Conservation (phyloP, 1,140 invertebrate genomes). For the Brachionus plicatilis region DNA sequence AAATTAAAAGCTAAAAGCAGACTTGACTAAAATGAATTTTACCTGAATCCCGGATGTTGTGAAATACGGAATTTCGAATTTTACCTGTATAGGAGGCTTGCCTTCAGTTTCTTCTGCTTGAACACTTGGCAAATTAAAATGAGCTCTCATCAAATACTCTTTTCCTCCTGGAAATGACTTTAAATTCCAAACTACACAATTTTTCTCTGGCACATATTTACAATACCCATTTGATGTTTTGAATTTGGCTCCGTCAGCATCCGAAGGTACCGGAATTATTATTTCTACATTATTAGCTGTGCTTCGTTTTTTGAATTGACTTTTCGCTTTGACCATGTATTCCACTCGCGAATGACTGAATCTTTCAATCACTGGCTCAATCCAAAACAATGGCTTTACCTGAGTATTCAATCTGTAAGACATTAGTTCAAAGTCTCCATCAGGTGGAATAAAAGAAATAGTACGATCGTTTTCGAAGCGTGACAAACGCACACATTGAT, state of each 20-base stretch:
- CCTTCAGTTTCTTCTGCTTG: conserved; percentile 89
- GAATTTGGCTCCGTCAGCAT: conserved; percentile 97
- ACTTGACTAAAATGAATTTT: conserved; percentile 29
- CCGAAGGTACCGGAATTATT: conserved; percentile 92
- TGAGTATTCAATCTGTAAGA: conserved; percentile 94
- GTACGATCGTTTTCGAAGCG: conserved; percentile 96
- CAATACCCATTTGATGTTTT: conserved; percentile 96
- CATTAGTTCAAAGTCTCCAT: conserved; percentile 99
- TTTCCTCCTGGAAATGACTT: conserved; percentile 99
- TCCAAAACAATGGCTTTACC: conserved; percentile 98
- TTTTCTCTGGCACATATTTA: conserved; percentile 94
- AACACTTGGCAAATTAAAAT: conserved; percentile 96
- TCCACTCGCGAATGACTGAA: conserved; percentile 95
- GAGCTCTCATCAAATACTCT: conserved; percentile 96
- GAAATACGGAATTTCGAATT: conserved; percentile 99
- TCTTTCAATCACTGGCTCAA: conserved; percentile 97
- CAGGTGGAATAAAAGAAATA: conserved; percentile 97
- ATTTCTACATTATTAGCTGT: conserved; percentile 99
- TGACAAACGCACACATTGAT: conserved; percentile 95
- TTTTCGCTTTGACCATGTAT: conserved; percentile 99
- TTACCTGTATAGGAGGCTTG: conserved; percentile 94
- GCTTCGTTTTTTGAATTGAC: conserved; percentile 93
- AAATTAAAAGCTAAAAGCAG: too few species aligned
- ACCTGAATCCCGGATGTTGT: conserved; percentile 98
- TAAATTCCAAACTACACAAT: conserved; percentile 97